Conservation (phyloP, 2,797 vertebrate genomes). For the Rallus crepitans region DNA sequence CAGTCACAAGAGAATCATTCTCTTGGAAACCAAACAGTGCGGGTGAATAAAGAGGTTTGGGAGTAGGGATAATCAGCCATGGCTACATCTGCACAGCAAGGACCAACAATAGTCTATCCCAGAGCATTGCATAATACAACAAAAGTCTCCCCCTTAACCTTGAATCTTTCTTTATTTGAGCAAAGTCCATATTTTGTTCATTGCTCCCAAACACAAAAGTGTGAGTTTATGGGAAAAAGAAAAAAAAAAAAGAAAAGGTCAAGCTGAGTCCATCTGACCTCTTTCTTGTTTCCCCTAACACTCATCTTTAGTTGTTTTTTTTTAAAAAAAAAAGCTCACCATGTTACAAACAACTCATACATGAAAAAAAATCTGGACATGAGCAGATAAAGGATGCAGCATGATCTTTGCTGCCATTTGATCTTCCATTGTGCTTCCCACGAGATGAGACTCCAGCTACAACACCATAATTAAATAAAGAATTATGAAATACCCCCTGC, state of each 20-base stretch:
- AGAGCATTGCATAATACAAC: constrained; percentile 40
- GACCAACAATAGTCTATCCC: constrained; percentile 46
- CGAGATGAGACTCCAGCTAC: constrained; percentile 2
- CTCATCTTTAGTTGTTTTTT: neutral
- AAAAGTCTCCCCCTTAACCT: constrained; percentile 42
- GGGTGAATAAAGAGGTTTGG: constrained; percentile 57
- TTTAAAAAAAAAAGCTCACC: neutral
- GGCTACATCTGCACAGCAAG: constrained; percentile 53
- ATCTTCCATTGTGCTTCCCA: constrained; percentile 21
- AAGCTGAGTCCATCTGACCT: constrained; percentile 32
- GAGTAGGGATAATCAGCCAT: constrained; percentile 56
- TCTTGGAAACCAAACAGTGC: constrained; percentile 53
- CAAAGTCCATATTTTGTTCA: constrained; percentile 8
- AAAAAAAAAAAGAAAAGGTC: neutral
- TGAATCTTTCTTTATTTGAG: constrained; percentile 39
- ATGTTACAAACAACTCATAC: neutral
- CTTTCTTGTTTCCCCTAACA: neutral
- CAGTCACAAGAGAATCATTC: constrained; percentile 60
- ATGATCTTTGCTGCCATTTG: constrained; percentile 14
- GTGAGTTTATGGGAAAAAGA: neutral
- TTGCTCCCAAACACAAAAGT: constrained; percentile 36
- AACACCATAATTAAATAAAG: constrained; percentile 31
- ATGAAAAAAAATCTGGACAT: constrained; percentile 23
- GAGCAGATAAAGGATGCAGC: neutral
- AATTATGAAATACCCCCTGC: constrained; percentile 12